A percentile compares a stretch with the other conserved stretches of the same genome.
Conservation (phyloP, 2,888 invertebrate genomes). For the Augiades crinisus region DNA sequence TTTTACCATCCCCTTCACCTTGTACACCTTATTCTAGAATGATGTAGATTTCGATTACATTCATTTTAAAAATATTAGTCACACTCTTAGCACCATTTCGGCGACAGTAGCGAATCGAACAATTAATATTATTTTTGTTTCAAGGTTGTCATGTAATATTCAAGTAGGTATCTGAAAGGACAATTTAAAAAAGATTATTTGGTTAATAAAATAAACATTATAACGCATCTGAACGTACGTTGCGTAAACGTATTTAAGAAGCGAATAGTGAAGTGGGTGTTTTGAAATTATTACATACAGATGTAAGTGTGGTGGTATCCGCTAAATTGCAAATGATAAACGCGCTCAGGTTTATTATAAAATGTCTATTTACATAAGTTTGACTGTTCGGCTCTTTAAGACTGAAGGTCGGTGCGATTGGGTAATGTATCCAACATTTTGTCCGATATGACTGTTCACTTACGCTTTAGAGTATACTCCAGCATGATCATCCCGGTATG, state of each 20-base stretch:
- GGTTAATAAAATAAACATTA: conserved; percentile 38
- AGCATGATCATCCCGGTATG: no score
- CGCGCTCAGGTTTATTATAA: conserved; percentile 14
- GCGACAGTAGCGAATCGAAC: background rate
- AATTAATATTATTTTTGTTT: conserved; percentile 28
- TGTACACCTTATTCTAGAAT: background rate
- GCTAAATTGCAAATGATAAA: conserved; percentile 18
- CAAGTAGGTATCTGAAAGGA: conserved; percentile 22
- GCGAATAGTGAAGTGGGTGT: conserved; percentile 13
- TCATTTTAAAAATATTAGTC: conserved; percentile 8
- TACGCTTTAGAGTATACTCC: no score
- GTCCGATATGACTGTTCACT: no score
- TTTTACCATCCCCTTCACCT: no score
- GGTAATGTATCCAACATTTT: conserved; percentile 4
- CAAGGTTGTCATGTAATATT: conserved; percentile 28
- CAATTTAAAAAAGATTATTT: conserved; percentile 36
- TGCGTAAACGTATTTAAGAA: conserved; percentile 19
- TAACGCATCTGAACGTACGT: conserved; percentile 25
- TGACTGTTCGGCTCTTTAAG: background rate
- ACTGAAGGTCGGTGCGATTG: conserved; percentile 1
- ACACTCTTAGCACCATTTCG: conserved; percentile 2
- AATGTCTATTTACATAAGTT: conserved; percentile 9
- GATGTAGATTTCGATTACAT: background rate
- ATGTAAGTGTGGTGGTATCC: conserved; percentile 8
- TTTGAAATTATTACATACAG: conserved; percentile 19